Conservation (phyloP, 2,797 vertebrate species). For the Crenichthys baileyi region DNA sequence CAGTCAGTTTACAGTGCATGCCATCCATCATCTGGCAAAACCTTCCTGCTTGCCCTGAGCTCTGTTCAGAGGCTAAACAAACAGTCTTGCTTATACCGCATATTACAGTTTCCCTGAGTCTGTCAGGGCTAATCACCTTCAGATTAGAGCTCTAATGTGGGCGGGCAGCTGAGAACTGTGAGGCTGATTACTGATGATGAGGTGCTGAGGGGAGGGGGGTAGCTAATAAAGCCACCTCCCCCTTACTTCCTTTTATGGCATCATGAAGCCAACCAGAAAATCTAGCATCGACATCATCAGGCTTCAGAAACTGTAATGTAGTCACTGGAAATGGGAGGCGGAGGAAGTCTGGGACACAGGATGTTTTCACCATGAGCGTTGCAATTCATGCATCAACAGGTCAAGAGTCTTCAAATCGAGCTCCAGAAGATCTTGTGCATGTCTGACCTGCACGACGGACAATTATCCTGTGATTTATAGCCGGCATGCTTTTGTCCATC, state of each 20-base stretch:
- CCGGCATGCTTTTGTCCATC: slow-evolving; percentile 56
- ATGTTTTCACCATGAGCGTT: slow-evolving; percentile 58
- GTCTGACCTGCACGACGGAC: slow-evolving; percentile 46
- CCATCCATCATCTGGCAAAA: slow-evolving; percentile 72
- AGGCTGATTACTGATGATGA: slow-evolving; percentile 69
- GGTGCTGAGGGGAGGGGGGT: slow-evolving; percentile 48
- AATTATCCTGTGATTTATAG: slow-evolving; percentile 65
- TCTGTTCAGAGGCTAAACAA: slow-evolving; percentile 72
- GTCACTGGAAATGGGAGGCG: slow-evolving; percentile 39
- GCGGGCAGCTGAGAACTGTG: slow-evolving; percentile 46
- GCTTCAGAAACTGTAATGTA: slow-evolving; percentile 23
- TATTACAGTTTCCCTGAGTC: slow-evolving; percentile 66
- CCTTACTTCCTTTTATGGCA: slow-evolving; percentile 12
- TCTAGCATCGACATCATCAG: slow-evolving; percentile 46
- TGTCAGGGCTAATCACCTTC: slow-evolving; percentile 74
- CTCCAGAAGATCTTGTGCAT: slow-evolving; percentile 42
- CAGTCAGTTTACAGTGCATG: slow-evolving; percentile 66
- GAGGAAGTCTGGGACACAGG: slow-evolving; percentile 40
- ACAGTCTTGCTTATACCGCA: slow-evolving; percentile 59
- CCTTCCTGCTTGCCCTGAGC: slow-evolving; percentile 64
- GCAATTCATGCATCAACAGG: slow-evolving; percentile 53
- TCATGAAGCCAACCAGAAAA: slow-evolving; percentile 49
- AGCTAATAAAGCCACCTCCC: slow-evolving; percentile 46
- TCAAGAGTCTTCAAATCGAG: slow-evolving; percentile 57
- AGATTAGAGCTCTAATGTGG: slow-evolving; percentile 55